These are phyloP conservation scores for Globodera rostochiensis DNA, from an alignment of 1,140 invertebrate species.

Conservation along the genomic window DNA sequence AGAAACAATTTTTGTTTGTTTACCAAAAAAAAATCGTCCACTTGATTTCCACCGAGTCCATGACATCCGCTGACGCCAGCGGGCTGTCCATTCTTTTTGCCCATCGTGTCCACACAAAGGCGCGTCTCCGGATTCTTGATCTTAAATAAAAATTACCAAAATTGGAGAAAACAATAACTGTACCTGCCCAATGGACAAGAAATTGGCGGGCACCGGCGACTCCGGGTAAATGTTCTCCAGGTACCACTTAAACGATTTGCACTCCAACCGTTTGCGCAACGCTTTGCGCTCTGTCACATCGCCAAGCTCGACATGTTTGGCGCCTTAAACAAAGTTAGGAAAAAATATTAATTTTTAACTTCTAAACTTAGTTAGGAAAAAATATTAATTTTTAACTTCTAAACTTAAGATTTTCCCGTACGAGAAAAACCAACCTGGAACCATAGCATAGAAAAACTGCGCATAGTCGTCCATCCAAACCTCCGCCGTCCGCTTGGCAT, in stretches of 20 bases:
- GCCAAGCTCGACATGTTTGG: constrained; percentile 68
- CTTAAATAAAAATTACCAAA: constrained; percentile 56
- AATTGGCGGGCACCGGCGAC: constrained; percentile 71
- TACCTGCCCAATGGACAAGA: constrained; percentile 56
- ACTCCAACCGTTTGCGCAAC: constrained; percentile 80
- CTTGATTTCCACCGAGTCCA: constrained; percentile 56
- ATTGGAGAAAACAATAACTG: constrained; percentile 63
- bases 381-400: not conserved
- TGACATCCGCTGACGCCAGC: constrained; percentile 48
- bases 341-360: not conserved
- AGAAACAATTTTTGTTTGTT: not conserved
- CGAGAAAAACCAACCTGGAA: constrained; percentile 77
- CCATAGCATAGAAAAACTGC: constrained; percentile 92
- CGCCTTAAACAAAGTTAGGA: constrained; percentile 22
- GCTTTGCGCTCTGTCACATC: constrained; percentile 79
- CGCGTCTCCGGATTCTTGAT: constrained; percentile 33
- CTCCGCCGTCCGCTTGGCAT: constrained; percentile 54
- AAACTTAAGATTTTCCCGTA: not conserved
- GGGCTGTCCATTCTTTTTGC: constrained; percentile 47
- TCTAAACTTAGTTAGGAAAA: not conserved
- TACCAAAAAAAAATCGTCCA: constrained; percentile 6
- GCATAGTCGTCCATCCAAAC: constrained; percentile 71
- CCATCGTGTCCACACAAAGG: constrained; percentile 53
- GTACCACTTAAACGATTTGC: constrained; percentile 97
- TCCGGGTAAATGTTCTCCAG: constrained; percentile 94